Evolutionary conservation across 2,797 vertebrate species (phyloP).

Genomic region (Anguilla marmorata): DNA sequence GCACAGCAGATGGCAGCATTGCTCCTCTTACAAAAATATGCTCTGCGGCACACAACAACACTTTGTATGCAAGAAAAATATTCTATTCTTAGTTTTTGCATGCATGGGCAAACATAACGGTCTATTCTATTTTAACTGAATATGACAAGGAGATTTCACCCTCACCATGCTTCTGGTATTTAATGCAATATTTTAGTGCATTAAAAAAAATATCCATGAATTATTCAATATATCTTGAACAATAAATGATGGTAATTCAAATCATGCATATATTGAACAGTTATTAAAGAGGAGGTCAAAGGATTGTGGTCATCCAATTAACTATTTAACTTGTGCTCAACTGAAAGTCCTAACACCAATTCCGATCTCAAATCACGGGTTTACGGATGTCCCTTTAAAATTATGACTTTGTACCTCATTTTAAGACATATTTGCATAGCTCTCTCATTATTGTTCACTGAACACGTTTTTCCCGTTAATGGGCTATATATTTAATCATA

Average conservation of each 20-base stretch:
- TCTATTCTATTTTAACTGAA: neutral
- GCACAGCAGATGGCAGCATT: constrained; percentile 9
- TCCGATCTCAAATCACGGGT: neutral
- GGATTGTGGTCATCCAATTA: neutral
- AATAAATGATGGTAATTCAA: neutral
- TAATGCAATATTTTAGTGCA: neutral
- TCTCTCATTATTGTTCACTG: neutral
- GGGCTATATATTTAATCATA: too few relatives aligned
- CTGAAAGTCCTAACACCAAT: neutral
- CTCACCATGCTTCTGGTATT: neutral
- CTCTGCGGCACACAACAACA: neutral
- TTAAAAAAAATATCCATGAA: neutral
- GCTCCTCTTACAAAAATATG: neutral
- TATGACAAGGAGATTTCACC: neutral
- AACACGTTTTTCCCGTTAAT: neutral
- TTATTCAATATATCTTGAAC: neutral
- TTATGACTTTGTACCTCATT: neutral
- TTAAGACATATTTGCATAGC: neutral
- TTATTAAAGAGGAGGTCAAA: neutral
- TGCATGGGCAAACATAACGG: neutral
- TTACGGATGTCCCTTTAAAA: neutral
- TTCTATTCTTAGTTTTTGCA: neutral
- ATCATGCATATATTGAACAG: neutral
- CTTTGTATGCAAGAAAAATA: neutral
- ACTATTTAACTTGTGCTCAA: neutral